Base-by-base conservation (phyloP, 2,113 vertebrate genomes). In the Dicaeum eximium region DNA sequence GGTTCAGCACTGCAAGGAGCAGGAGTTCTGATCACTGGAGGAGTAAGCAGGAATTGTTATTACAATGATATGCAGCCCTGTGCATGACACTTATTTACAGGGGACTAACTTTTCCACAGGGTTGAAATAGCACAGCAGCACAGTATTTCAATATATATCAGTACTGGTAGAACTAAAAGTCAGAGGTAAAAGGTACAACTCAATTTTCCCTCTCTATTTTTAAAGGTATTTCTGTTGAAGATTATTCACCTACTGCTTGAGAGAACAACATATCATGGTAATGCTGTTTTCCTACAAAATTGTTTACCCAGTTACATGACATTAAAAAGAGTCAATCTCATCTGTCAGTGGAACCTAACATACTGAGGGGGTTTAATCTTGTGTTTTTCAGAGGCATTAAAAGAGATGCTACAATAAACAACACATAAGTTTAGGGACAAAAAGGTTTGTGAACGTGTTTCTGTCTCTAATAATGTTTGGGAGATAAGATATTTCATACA, bases 211-310 rank as follows among this genome's bases (percentile, higher is more conserved):
- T 70, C 66, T 80, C 79, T 67, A 40, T 86, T 88, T 94, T 82
- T 86, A 66, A 88, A 86, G 16, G 24, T 21, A 57, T 79, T 90
- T 90, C 18, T 92, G 37, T 40, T 74, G n/a, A 74, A 60, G 64
- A 60, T 72, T 60, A 54, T 88, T 56, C 37, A 81, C 20, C 53
- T 88, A 53, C 48, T 74, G 31, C 57, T 81, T 38, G 57, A 90
- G 56, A 90, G 58, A 93, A 81, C 54, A 93, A 66, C 48, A 74
- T 37, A 88, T 64, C 62, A 91, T 57, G 24, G 27, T 25, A 57
- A 50, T 60, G 62, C 27, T 94, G n/a, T 94, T 90, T 86, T 94
- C 35, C 72, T 90, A 56, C 70, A 85, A 65, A 93, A 84, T 10
- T 72, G 50, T 96, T 95, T 82, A 95, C 80, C 61, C 61, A 69